Evolutionary conservation across 1,140 invertebrate genomes (phyloP).

Genomic region (Drosophila jambulina): DNA sequence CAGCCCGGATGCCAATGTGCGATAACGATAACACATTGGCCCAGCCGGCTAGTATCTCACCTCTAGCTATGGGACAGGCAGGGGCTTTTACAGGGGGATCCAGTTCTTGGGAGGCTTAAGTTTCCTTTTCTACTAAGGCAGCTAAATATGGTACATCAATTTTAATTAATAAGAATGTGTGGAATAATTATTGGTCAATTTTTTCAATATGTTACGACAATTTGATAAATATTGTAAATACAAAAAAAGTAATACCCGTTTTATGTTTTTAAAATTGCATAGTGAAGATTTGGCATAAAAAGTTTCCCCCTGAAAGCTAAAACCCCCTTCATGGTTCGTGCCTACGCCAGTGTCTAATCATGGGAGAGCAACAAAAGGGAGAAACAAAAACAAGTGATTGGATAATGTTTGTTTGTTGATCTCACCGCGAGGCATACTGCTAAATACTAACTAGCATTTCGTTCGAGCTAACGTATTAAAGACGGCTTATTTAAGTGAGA

Average conservation of each 20-base stretch:
- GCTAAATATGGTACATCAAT: background rate
- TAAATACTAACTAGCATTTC: background rate
- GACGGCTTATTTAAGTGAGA: background rate
- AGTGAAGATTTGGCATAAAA: too few relatives aligned
- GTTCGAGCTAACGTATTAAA: background rate
- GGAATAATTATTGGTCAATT: too few relatives aligned
- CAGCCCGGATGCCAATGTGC: background rate
- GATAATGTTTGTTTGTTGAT: slow-evolving; percentile 37
- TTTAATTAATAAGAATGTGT: background rate
- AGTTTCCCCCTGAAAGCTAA: background rate
- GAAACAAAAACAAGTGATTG: slow-evolving; percentile 45
- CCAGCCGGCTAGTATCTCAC: background rate
- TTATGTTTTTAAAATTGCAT: too few relatives aligned
- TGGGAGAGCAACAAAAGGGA: slow-evolving; percentile 3
- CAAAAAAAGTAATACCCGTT: too few relatives aligned
- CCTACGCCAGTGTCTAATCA: background rate
- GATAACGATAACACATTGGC: slow-evolving; percentile 10
- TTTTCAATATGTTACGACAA: too few relatives aligned
- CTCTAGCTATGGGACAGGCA: background rate
- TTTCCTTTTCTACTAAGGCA: too few relatives aligned
- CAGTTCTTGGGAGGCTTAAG: background rate
- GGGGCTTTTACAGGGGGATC: background rate
- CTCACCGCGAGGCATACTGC: background rate
- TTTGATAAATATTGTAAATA: too few relatives aligned
- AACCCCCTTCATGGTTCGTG: background rate